A percentile compares a stretch with the other conserved stretches of the same genome.
Evolutionary conservation across 2,113 vertebrate genomes (phyloP).

Genomic region (Myrmecobius fasciatus): DNA sequence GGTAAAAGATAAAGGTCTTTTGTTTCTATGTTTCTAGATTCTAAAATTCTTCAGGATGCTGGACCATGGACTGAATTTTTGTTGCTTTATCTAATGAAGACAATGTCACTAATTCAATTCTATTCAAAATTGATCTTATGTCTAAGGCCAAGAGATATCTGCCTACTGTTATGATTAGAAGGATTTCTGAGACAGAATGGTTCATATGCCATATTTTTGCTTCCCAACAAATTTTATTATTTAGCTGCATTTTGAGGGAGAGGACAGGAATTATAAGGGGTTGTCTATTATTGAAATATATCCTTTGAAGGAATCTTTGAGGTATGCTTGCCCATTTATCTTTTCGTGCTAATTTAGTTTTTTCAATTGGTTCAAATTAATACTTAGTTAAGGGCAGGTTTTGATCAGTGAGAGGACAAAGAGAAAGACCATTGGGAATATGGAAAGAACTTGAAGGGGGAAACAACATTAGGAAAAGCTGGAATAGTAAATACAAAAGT

Average conservation of each 20-base stretch:
- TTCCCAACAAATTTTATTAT: conserved; percentile 40
- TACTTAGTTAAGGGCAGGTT: neutral
- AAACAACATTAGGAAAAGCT: neutral
- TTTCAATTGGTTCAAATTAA: conserved; percentile 3
- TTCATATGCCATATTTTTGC: neutral
- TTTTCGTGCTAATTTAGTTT: conserved; percentile 11
- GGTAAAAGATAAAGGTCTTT: conserved; percentile 3
- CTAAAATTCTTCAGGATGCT: neutral
- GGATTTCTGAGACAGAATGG: too few species aligned
- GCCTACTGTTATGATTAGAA: neutral
- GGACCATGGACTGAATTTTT: neutral
- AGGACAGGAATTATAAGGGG: neutral
- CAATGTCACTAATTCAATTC: too few species aligned
- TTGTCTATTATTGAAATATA: neutral
- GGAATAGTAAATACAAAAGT: conserved; percentile 35
- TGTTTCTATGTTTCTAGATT: neutral
- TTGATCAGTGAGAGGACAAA: conserved; percentile 1
- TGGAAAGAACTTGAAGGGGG: conserved; percentile 21
- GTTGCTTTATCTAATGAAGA: neutral
- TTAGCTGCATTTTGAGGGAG: conserved; percentile 29
- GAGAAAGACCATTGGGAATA: neutral
- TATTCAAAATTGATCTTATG: neutral
- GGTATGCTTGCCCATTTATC: conserved; percentile 17
- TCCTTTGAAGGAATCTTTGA: neutral
- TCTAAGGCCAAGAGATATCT: neutral